Percentiles rank a stretch among this genome's conserved stretches.
Conservation (phyloP, 2,888 invertebrate genomes). For the Pristionchus exspectatus region DNA sequence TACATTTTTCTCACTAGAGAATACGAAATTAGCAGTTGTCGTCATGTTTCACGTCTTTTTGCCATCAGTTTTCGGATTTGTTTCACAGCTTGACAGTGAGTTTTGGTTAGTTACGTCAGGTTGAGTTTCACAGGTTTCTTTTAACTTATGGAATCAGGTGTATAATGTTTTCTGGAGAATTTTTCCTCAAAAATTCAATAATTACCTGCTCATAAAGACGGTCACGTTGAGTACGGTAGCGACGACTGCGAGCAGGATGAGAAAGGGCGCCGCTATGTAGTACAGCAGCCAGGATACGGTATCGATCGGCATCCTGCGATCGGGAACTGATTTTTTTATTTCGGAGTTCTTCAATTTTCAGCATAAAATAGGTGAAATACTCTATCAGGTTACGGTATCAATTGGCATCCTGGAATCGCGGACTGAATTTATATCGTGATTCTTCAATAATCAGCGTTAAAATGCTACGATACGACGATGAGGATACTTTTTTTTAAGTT, state of each 20-base stretch:
- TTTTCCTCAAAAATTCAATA: neutral
- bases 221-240: constrained; percentile 68
- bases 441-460: no score
- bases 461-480: no score
- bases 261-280: constrained; percentile 22
- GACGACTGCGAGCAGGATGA: constrained; percentile 51
- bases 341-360: no score
- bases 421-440: constrained; percentile 10
- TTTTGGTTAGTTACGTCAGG: no score
- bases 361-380: neutral
- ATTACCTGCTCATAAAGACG: constrained; percentile 57
- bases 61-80: neutral
- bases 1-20: neutral
- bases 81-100: neutral
- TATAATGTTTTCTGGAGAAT: neutral
- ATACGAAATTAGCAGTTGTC: neutral
- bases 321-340: constrained; percentile 10
- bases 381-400: neutral
- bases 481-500: no score
- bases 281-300: constrained; percentile 21
- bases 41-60: neutral
- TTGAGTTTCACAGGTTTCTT: no score
- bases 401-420: constrained; percentile 28
- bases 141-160: no score
- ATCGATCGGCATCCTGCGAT: constrained; percentile 41